Percentiles rank a stretch among this genome's conserved stretches.
These are phyloP conservation scores for Perodicticus potto DNA, from an alignment of 2,797 vertebrate species.

Conservation along the genomic window DNA sequence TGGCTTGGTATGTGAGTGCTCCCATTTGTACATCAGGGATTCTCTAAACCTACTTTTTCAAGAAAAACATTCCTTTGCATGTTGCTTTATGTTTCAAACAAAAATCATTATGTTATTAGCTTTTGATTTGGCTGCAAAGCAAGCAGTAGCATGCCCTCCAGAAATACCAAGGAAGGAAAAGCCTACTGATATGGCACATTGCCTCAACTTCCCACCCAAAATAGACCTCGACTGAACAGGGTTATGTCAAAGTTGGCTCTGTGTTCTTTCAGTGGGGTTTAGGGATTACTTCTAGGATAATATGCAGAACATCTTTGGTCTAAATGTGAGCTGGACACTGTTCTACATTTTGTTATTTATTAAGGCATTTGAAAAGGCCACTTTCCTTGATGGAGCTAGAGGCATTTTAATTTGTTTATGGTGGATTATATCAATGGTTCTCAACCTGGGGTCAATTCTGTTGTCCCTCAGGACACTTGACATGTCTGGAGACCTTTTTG, in stretches of 20 bases:
- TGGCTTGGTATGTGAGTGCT: not conserved
- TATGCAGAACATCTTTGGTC: not conserved
- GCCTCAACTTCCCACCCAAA: not conserved
- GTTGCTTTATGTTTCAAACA: slow-evolving; percentile 12
- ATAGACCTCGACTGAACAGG: not conserved
- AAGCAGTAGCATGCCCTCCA: not conserved
- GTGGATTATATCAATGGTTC: not conserved
- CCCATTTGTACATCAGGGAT: not conserved
- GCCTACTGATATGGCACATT: not conserved
- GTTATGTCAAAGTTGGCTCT: not conserved
- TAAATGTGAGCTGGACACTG: not conserved
- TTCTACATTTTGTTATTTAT: not conserved
- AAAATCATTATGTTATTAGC: not conserved
- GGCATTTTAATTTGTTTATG: not conserved
- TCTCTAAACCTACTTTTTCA: not conserved
- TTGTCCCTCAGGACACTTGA: not conserved
- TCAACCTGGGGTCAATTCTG: not conserved
- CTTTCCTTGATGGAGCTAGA: not conserved
- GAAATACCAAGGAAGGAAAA: not conserved
- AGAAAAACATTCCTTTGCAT: not conserved
- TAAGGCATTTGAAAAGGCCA: not conserved
- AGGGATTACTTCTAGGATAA: not conserved
- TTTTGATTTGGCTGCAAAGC: slow-evolving; percentile 21
- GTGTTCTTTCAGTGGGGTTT: not conserved
- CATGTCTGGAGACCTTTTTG: not conserved